Evolutionary conservation across 1,140 invertebrate species (phyloP), one percentile per base, ranked within the genome.

Genomic region (Dendroctonus ponderosae): DNA sequence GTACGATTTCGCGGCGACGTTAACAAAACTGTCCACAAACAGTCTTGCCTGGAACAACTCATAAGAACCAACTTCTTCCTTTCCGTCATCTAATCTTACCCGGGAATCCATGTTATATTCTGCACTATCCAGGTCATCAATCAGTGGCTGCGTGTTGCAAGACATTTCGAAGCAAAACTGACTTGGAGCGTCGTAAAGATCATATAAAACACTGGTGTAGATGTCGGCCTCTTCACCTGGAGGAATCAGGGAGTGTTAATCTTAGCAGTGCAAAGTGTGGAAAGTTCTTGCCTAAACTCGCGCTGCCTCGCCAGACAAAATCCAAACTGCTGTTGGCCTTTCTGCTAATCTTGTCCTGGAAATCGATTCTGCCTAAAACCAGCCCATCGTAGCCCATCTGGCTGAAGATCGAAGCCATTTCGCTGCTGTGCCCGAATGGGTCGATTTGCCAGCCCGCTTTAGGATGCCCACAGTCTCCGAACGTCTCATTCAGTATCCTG

Each of bases 371-470:
- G 1, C 89, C 94, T 67, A 97, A 87, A 70, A 97, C 91, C 42
- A 96, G 79, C 0, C 92, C 94, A 77, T 96, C 92, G 75, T 89
- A 97, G 2, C 89, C 90, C 82, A 92, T 84, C 56, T 87, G 89
- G 0, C 92, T 88, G 74, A 96, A 91, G 0, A 96, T 80, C 0
- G 91, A 92, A 0, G 93, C 93, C 80, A 90, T 86, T 81, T 96
- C 94, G 37, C 91, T 78, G 0, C 93, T 93, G 76, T 97, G 94
- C 0, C 94, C 94, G 74, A 96, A 97, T 0, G 94, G 93, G 81
- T 96, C 93, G 51, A 97, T 96, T 78, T 97, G 94, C 94, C 94
- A 97, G 3, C 90, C 93, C 7, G 93, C 85, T 37, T 83, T 84
- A 0, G 93, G 94, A 9, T 86, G 79, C 0, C 84, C 93, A 77